Evolutionary conservation across 2,113 vertebrate species (phyloP).

Genomic region (Collichthys lucidus): DNA sequence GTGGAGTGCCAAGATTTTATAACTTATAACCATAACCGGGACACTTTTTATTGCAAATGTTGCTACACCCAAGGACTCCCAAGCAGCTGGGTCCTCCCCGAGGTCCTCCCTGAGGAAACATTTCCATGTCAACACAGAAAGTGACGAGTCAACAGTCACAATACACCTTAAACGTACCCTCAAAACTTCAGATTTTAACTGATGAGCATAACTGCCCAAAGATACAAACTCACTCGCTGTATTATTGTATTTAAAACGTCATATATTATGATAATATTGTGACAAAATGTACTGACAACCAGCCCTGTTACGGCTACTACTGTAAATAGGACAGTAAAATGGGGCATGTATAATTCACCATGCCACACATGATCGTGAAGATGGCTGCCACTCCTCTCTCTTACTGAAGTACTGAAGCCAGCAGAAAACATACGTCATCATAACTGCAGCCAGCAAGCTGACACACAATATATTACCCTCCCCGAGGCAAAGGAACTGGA

Average conservation of each 20-base stretch:
- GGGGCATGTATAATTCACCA: background rate
- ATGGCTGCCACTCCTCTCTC: background rate
- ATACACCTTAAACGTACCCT: no score
- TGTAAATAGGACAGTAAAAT: background rate
- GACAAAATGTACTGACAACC: background rate
- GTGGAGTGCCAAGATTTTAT: no score
- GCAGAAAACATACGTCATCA: background rate
- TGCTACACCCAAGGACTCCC: no score
- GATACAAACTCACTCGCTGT: no score
- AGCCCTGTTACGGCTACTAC: background rate
- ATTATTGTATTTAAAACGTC: background rate
- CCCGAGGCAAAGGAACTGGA: constrained; percentile 8
- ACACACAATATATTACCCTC: constrained; percentile 14
- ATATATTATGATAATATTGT: background rate
- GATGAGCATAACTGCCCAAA: no score
- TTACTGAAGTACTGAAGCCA: background rate
- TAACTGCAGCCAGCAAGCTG: constrained; percentile 2
- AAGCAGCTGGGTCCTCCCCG: no score
- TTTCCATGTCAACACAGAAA: no score
- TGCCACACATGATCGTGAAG: background rate
- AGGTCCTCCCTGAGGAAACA: no score
- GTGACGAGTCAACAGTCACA: no score
- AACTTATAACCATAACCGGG: no score
- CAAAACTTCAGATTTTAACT: no score
- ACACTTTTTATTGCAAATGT: no score